Evolutionary conservation across 1,140 invertebrate species (phyloP), one percentile per base, ranked within the genome.

Genomic region (Ceratoteleas bidentatus): DNA sequence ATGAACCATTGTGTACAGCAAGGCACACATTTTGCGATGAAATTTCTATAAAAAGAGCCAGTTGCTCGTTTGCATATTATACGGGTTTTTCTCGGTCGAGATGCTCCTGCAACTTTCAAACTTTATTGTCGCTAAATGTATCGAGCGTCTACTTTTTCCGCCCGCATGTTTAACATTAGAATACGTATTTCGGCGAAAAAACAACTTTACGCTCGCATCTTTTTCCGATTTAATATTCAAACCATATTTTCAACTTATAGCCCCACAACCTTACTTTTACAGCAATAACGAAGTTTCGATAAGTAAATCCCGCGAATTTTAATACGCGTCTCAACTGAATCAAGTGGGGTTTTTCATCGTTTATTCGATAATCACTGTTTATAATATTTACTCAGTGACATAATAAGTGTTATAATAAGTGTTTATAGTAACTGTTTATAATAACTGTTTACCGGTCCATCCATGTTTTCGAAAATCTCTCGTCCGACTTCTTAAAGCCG

Each of bases 21-120:
- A 3, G 13, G 24, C 24, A 24, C n/a, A 43, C 36, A 58, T 15
- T 58, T 58, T 43, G 34, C 10, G 34, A 43, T 58, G 36, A 40
- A 58, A 58, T 58, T 58, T 58, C 6, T 58, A 14, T 43, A 24
- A 6, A 58, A 43, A 43, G 40, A 6, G 14, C 9, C 13, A 58
- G 56, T 43, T 58, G 9, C 38, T 40, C 38, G 38, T 40, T 11
- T 40, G 38, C 38, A 40, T 40, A 40, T 40, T 40, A 40, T 40
- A 40, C 38, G 11, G 2, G 11, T 40, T 40, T 40, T 40, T 10
- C 38, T 10, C 8, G 11, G 8, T 2, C 11, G 11, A 40, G 2
- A 2, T 6, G 11, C 11, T 40, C 38, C 11, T 40, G 8, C 38
- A 40, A 40, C 2, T 40, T 40, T 8, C 11, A 40, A 40, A 40